Base-by-base conservation (phyloP, 2,888 invertebrate species). In the Hipparchia sbordonii region DNA sequence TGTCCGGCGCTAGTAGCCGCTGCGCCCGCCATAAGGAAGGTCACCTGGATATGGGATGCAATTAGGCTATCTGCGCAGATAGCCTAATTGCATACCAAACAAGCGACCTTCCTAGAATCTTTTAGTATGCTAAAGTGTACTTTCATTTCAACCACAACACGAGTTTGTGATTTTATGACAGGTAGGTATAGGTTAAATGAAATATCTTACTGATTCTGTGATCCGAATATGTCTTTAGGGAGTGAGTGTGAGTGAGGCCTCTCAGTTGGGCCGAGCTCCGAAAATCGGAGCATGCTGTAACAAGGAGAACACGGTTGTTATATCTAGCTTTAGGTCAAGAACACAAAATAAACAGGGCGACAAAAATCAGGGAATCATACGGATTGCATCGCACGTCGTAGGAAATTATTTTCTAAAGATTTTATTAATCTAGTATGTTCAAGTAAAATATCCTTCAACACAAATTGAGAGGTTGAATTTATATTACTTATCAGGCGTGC, bases 221-320 rank as follows among this genome's bases (percentile, higher is more conserved):
- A 76, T 76, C 79, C 79, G 69, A 79, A 79, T 72, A 79, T 79
- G 75, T 79, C 78, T 79, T 79, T 79, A 54, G 78, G 76, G 65
- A 76, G 78, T 76, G 78, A 71, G 72, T 77, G 77, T 72, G 75
- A 74, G 76, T 79, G 78, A 46, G 78, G 79, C 73, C 80, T 76
- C 77, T 80, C 80, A 62, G 72, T 74, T 52, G 80, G 80, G 69
- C 79, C 81, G 72, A 82, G 95, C 87, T 97, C 97, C 80, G 96
- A 95, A 69, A 97, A 96, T 86, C 96, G 95, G 84, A 96, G 91
- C 81, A 96, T 95, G 89, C 96, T 96, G 94, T 7, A 91, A 81
- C 82, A 83, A 81, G 66, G 66, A 75, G 68, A 78, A 76, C 12
- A 72, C 39, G 61, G 59, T 68, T 72, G 13, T 67, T 67, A 71